Base-by-base conservation (phyloP, 2,888 invertebrate genomes). In the Eupithecia abbreviata region DNA sequence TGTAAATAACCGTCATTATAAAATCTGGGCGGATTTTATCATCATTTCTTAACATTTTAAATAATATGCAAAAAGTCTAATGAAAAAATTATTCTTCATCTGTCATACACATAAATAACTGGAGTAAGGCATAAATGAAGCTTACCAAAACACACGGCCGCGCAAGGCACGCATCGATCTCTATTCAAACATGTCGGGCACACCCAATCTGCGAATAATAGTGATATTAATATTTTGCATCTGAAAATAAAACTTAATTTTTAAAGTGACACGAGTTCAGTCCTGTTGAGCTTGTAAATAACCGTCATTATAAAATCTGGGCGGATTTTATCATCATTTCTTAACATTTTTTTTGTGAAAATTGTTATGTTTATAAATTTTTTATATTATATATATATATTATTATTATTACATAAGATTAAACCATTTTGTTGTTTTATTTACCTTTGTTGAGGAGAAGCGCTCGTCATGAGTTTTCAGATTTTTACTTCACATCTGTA, bases 281-380 rank as follows among this genome's bases (percentile, higher is more conserved):
- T 88, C 91, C 91, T 91, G 91, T 91, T 91, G 91, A 91, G 90
- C 91, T 91, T 91, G 87, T 89, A 78, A 66, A 80, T 79, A 85
- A 86, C 86, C 84, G 71, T 87, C 87, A 86, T 74, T 75, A 81
- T 82, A 77, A 84, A 82, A 82, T 88, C 86, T 84, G 84, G 86
- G 80, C 81, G 80, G 82, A 82, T 80, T 77, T 85, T 86, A 84
- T 87, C 88, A 88, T 88, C 88, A 88, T 84, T 55, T 71, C 2
- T 30, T 70, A n/a, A 47, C 10, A n/a, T 74, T 67, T 45, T n/a
- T 30, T 30, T 30, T 30, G 30, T 30, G 30, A 30, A 30, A 30
- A 30, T 30, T 30, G 30, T 30, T 30, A 30, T 30, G 0, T 30
- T 0, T 30, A 30, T 30, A 30, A 30, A 30, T 1, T 1, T 1